Conservation (phyloP, 2,888 invertebrate genomes). For the Eilema sororculum region DNA sequence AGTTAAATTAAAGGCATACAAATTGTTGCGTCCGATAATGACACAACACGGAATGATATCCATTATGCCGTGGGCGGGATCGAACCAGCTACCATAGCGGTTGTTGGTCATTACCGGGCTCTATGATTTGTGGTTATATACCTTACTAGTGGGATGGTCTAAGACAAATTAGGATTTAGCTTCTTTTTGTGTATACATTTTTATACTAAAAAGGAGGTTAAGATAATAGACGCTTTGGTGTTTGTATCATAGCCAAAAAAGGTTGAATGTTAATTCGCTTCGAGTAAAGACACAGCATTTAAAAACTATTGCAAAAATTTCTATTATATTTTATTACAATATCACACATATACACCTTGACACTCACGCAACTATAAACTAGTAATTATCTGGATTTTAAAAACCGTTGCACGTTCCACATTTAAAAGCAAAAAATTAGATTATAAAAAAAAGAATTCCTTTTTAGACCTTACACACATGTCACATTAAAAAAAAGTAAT, state of each 20-base stretch:
- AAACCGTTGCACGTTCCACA: slow-evolving; percentile 15
- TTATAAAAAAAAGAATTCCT: slow-evolving; percentile 9
- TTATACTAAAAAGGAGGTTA: slow-evolving; percentile 10
- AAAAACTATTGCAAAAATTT: neutral
- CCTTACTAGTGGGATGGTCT: slow-evolving; percentile 42
- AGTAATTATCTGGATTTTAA: neutral
- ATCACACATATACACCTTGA: neutral
- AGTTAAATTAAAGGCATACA: slow-evolving; percentile 45
- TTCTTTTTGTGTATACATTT: slow-evolving; percentile 4
- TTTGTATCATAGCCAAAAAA: neutral
- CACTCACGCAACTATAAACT: neutral
- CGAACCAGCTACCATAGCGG: slow-evolving; percentile 55
- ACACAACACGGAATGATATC: slow-evolving; percentile 57
- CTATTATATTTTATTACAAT: too few species aligned
- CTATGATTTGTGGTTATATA: slow-evolving; percentile 50
- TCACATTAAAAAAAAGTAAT: slow-evolving; percentile 26
- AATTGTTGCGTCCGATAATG: slow-evolving; percentile 58
- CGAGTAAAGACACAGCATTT: neutral
- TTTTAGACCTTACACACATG: slow-evolving; percentile 11
- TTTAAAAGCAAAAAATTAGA: slow-evolving; percentile 15
- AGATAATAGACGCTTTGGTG: neutral
- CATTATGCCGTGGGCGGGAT: slow-evolving; percentile 63
- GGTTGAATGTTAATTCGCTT: neutral
- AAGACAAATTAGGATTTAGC: slow-evolving; percentile 38
- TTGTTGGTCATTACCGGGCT: slow-evolving; percentile 49